Conservation (phyloP, 2,797 vertebrate genomes). For the Phalanger gymnotis region DNA sequence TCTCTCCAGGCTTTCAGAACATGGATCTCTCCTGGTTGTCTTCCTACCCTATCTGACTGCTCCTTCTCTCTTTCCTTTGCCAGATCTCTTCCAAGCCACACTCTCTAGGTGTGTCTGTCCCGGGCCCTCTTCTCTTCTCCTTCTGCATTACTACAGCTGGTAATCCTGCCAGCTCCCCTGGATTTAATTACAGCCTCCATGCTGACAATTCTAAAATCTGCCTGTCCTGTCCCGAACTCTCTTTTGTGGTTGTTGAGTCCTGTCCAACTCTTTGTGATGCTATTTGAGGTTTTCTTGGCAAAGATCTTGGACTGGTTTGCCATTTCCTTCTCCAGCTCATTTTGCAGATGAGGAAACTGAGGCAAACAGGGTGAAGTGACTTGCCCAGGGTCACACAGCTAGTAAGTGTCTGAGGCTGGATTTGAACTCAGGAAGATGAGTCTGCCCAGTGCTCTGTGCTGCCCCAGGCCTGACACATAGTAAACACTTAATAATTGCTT, state of each 20-base stretch:
- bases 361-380: neutral
- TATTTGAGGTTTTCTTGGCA: neutral
- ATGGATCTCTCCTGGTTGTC: neutral
- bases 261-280: neutral
- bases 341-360: neutral
- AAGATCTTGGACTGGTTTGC: neutral
- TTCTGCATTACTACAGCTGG: neutral
- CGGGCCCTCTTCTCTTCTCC: neutral
- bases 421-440: neutral
- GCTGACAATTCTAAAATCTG: neutral
- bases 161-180: neutral
- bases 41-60: neutral
- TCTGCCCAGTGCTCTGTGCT: neutral
- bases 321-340: neutral
- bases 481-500: neutral
- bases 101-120: accelerated
- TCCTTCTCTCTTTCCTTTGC: neutral
- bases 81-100: neutral
- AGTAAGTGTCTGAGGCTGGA: neutral
- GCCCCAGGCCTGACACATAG: neutral
- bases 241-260: neutral
- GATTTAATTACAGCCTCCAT: neutral
- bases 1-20: neutral
- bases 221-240: neutral
- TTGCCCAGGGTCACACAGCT: neutral